Evolutionary conservation across 2,888 invertebrate species (phyloP), one percentile per base, ranked within the genome.

Genomic region (Apeira syringaria): DNA sequence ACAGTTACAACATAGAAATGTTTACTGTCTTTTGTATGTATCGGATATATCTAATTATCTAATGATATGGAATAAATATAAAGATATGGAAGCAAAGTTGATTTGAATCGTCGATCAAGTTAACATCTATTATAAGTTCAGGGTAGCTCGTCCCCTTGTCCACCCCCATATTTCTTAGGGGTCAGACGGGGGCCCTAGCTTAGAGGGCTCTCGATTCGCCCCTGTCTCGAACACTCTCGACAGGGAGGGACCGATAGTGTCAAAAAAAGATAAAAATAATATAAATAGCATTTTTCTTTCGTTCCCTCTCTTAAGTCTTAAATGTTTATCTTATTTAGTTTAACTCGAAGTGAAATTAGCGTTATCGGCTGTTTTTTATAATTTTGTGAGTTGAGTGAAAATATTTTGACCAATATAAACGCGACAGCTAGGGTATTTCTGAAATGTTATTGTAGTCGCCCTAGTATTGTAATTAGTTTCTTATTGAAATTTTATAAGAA

Each of bases 241-340:
- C 62, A 68, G 74, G 80, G 82, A 76, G 84, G 83, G 76, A 53
- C 72, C 69, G 89, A 90, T 89, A 89, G 82, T 86, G 89, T 90
- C 90, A 89, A 80, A 87, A 85, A 83, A 90, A 90, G 88, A 90
- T 89, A 90, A 89, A 87, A 87, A 80, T 80, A 83, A 83, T 80
- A 89, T 88, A 79, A 81, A 89, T 83, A 75, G 80, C 82, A 62
- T 64, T 83, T 74, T 78, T 70, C 63, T 56, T 29, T 5, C 9
- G 13, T 15, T 37, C 20, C 20, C 6, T 34, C 38, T 34, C 37
- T 47, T 12, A 27, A 35, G 6, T 44, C 25, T 47, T 18, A 18
- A 17, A 17, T 17, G 6, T 17, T 17, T 42, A 38, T 47, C 34
- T 37, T 15, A 7, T 18, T 44, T 37, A n/a, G n/a, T n/a, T n/a